Evolutionary conservation across 2,888 invertebrate species (phyloP), one percentile per base, ranked within the genome.

Genomic region (Yponomeuta evonymella): DNA sequence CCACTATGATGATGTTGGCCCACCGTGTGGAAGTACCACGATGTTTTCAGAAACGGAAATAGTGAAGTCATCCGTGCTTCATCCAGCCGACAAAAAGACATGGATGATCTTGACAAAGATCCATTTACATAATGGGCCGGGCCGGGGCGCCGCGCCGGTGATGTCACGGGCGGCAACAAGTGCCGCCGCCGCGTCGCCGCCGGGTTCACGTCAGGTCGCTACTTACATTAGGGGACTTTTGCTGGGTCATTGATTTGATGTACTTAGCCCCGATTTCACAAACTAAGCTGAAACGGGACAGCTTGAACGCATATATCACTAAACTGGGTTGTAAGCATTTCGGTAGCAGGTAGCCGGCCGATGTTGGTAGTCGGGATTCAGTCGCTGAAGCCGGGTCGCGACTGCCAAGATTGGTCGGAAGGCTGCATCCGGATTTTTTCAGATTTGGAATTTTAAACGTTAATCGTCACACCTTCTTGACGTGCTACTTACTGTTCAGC

Each of bases 101-200:
- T 15, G 51, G 51, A 58, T 58, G 51, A 58, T 58, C 51, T 58
- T 15, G 15, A 15, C 12, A 58, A 15, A 58, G 15, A 3, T 58
- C 51, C 51, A 58, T 15, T 58, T 67, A 63, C 23, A 69, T 48
- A 64, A 9, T 70, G 36, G 63, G 70, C 74, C 71, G 68, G 66
- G 29, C 29, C n/a, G 70, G 58, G 70, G 68, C 65, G 30, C 51
- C 68, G 65, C 65, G 30, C 51, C 68, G 65, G 73, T 33, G 73
- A 74, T 48, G 67, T 64, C 74, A 73, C 71, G 58, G 72, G 77
- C 71, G 76, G 86, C 88, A 89, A 89, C 89, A 89, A 88, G 89
- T 89, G 89, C 86, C 85, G 87, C 82, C 86, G 75, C 72, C 48
- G 33, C 70, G 73, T 71, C 67, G 8, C 67, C 67, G 30, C 65